Base-by-base conservation (phyloP, 1,140 invertebrate genomes). In the Steinernema khuongi region DNA sequence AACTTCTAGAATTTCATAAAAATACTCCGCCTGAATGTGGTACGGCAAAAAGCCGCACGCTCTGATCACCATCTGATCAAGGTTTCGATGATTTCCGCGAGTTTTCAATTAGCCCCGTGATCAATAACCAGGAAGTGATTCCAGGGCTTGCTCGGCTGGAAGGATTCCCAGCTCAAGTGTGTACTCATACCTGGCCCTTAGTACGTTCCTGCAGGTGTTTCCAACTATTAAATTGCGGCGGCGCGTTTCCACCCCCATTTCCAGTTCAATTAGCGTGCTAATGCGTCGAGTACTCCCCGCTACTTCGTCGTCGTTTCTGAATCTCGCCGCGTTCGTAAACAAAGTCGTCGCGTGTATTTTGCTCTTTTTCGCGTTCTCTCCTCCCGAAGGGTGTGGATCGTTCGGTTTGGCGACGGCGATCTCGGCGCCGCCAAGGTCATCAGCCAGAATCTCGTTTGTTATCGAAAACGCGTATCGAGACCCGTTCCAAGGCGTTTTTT, bases 341-440 rank as follows among this genome's bases (percentile, higher is more conserved):
- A 60, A 22, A 60, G 50, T 60, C 50, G 4, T 60, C 7, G 7
- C 50, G 50, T 60, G 50, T 60, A 60, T 60, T 60, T 60, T 60
- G 50, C 11, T 60, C 50, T 60, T 60, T 60, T 60, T 60, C 19
- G 50, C 22, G 36, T 60, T 60, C 19, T 17, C 50, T 60, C 4
- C 50, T 26, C 50, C 11, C 11, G 22, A 14, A 26, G 7, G 50
- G 36, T 41, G 36, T 41, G 36, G 36, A 7, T 26, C 11, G 22
- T 26, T 17, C 11, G 11, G 50, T 4, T 26, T 7, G 11, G 22
- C 19, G 50, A 14, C 7, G 50, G 19, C 50, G 50, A 22, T 60
- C 7, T 7, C 7, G 7, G 4, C 50, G 50, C 50, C 22, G 14
- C 19, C 50, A 60, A 60, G 50, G 50, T 60, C 50, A 60, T n/a